These are phyloP conservation scores for Neotoxoptera formosana DNA, from an alignment of 1,140 invertebrate genomes.

Conservation along the genomic window DNA sequence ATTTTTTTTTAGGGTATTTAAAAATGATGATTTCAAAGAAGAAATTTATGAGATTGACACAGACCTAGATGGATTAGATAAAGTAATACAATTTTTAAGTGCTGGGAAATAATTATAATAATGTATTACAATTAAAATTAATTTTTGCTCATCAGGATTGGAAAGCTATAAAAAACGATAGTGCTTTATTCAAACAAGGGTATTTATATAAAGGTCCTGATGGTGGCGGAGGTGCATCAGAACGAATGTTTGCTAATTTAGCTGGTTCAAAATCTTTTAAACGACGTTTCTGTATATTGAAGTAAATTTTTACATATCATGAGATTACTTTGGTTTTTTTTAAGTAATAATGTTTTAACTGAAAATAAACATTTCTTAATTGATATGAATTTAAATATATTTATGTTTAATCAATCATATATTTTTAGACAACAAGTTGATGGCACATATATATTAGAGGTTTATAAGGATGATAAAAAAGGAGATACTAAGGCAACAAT, in stretches of 20 bases:
- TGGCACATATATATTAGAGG: conserved; percentile 87
- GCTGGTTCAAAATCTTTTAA: conserved; percentile 87
- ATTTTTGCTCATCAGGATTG: background rate
- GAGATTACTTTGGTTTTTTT: conserved; percentile 13
- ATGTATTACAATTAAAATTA: background rate
- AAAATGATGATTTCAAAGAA: conserved; percentile 75
- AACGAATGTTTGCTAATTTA: conserved; percentile 85
- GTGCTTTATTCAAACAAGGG: conserved; percentile 85
- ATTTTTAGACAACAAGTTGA: conserved; percentile 79
- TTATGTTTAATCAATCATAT: background rate
- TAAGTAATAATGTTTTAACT: conserved; percentile 3
- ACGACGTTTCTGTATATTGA: conserved; percentile 84
- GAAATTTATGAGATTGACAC: conserved; percentile 88
- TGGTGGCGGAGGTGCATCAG: conserved; percentile 69
- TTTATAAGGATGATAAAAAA: conserved; percentile 93
- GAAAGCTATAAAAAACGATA: conserved; percentile 66
- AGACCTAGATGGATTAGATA: conserved; percentile 82
- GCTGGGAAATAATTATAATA: background rate
- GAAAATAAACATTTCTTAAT: background rate
- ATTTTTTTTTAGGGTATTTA: conserved; percentile 67
- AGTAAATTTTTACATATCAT: conserved; percentile 60
- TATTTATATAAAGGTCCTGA: conserved; percentile 91
- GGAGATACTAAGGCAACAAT: conserved; percentile 89
- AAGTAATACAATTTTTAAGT: conserved; percentile 67
- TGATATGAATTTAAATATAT: background rate